A percentile compares a stretch with the other conserved stretches of the same genome.
Evolutionary conservation across 2,113 vertebrate species (phyloP).

Genomic region (Odontesthes bonariensis): DNA sequence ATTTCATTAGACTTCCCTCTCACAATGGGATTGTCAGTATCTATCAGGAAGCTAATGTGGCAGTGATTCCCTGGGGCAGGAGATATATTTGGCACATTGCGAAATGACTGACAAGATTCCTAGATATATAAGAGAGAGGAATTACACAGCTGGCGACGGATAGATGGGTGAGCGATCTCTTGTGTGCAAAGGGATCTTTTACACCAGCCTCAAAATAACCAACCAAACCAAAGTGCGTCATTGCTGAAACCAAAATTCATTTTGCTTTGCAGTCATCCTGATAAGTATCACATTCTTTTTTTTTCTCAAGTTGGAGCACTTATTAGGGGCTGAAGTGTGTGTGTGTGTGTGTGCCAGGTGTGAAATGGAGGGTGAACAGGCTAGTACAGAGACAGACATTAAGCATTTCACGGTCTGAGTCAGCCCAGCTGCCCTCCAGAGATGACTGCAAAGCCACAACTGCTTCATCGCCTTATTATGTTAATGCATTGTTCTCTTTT

Average conservation of each 20-base stretch:
- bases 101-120: constrained; percentile 58
- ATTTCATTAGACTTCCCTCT: constrained; percentile 75
- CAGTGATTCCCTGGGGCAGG: constrained; percentile 71
- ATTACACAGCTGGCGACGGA: constrained; percentile 24
- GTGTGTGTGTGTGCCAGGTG: constrained; percentile 22
- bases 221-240: background rate
- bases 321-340: constrained; percentile 9
- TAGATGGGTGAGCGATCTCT: background rate
- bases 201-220: constrained; percentile 8
- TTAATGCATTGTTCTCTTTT: constrained; percentile 33
- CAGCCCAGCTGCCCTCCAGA: constrained; percentile 26
- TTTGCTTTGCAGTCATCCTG: background rate
- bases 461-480: constrained; percentile 35
- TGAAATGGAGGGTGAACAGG: constrained; percentile 62
- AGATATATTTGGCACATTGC: constrained; percentile 64
- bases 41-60: constrained; percentile 78
- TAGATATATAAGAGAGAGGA: constrained; percentile 34
- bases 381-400: constrained; percentile 63
- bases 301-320: constrained; percentile 28
- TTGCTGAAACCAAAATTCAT: background rate
- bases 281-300: constrained; percentile 5
- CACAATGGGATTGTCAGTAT: constrained; percentile 77
- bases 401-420: constrained; percentile 70
- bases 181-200: constrained; percentile 20
- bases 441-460: constrained; percentile 33